These are phyloP conservation scores for Ophonus ardosiacus DNA, from an alignment of 2,888 invertebrate species.

Conservation along the genomic window DNA sequence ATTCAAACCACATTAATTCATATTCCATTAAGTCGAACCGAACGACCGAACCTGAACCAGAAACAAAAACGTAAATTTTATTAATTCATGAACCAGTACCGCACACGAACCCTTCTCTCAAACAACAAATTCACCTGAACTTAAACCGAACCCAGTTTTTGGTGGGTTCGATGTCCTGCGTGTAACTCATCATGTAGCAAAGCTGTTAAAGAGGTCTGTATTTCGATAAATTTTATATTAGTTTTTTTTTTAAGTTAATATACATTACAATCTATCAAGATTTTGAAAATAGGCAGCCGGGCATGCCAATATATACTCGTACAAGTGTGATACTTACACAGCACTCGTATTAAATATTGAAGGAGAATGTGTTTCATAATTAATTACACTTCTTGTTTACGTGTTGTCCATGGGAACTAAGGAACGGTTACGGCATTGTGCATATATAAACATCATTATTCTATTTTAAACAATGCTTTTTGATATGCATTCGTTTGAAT, in stretches of 20 bases:
- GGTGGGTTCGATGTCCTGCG: too few species aligned
- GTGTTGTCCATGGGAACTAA: constrained; percentile 20
- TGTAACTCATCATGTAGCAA: too few species aligned
- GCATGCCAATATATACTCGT: background rate
- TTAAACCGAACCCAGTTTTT: too few species aligned
- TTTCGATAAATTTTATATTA: background rate
- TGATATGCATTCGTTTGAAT: background rate
- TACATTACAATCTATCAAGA: background rate
- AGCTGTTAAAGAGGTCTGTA: too few species aligned
- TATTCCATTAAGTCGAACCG: too few species aligned
- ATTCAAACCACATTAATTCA: too few species aligned
- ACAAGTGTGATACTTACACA: constrained; percentile 9
- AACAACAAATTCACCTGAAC: too few species aligned
- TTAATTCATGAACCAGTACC: too few species aligned
- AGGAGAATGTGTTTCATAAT: constrained; percentile 26
- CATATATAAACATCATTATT: background rate
- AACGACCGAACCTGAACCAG: too few species aligned
- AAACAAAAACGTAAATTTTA: too few species aligned
- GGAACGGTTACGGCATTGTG: constrained; percentile 6
- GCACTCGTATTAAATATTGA: constrained; percentile 10
- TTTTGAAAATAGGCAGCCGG: background rate
- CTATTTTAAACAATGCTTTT: background rate
- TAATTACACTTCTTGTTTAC: constrained; percentile 27
- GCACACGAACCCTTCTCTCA: too few species aligned
- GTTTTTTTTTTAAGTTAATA: background rate